phyloP scores from a whole-genome alignment of 2,797 vertebrate genomes.

The Cirrhinus molitorella region DNA sequence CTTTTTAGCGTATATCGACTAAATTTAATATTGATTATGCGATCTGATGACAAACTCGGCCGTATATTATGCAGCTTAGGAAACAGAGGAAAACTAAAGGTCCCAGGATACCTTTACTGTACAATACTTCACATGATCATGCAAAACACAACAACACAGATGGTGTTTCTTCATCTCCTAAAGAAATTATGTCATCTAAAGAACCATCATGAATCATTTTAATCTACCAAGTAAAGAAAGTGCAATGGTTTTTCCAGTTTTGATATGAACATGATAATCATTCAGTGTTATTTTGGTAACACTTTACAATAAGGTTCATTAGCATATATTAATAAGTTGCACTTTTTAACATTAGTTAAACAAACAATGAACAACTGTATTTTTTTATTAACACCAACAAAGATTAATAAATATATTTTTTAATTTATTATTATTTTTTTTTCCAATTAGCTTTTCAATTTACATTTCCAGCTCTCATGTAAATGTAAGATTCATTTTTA shows the following conservation, averaged over 20 bases:
- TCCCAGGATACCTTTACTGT: conserved; percentile 21
- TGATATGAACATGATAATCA: not conserved
- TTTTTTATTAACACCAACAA: too few relatives aligned
- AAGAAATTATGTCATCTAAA: not conserved
- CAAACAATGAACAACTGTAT: too few relatives aligned
- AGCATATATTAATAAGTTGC: too few relatives aligned
- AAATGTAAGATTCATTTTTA: too few relatives aligned
- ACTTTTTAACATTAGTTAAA: too few relatives aligned
- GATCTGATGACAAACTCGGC: not conserved
- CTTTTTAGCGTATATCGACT: conserved; percentile 12
- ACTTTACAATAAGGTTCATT: too few relatives aligned
- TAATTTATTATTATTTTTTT: too few relatives aligned
- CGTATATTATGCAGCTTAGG: conserved; percentile 2
- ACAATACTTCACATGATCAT: not conserved
- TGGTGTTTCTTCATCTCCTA: not conserved
- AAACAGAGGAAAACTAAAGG: conserved; percentile 16
- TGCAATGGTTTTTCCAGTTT: not conserved
- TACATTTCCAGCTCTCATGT: too few relatives aligned
- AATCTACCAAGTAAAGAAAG: not conserved
- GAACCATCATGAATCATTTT: not conserved
- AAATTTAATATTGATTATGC: conserved; percentile 30
- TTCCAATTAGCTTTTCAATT: too few relatives aligned
- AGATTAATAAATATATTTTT: too few relatives aligned
- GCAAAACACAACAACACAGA: not conserved
- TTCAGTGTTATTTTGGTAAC: too few relatives aligned